Percentiles rank a stretch among this genome's conserved stretches.
phyloP scores from a whole-genome alignment of 2,113 vertebrate species.

The Oreamnos americanus region DNA sequence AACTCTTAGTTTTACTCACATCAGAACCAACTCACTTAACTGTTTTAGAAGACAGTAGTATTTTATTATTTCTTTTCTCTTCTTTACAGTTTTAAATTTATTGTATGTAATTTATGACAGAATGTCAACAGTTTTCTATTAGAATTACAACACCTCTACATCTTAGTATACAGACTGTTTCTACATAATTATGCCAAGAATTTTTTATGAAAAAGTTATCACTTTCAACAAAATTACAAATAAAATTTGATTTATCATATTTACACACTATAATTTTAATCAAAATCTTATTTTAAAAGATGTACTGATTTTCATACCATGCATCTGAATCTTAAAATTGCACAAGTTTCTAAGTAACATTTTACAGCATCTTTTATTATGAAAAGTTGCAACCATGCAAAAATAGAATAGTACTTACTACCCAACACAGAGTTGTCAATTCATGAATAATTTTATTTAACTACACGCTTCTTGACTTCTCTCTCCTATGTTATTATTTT shows the following conservation, averaged over 20 bases:
- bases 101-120: neutral
- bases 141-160: neutral
- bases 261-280: neutral
- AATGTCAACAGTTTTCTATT: neutral
- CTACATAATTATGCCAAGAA: neutral
- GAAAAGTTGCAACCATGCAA: neutral
- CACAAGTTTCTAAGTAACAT: neutral
- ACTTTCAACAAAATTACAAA: neutral
- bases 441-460: neutral
- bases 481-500: neutral
- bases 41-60: neutral
- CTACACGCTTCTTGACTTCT: neutral
- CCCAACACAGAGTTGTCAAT: neutral
- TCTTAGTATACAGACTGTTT: neutral
- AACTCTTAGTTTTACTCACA: neutral
- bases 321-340: neutral
- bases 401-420: neutral
- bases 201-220: neutral
- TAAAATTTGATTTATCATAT: neutral
- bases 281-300: neutral
- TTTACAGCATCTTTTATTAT: neutral
- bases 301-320: neutral
- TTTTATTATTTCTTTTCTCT: neutral
- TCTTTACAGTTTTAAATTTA: conserved; percentile 21
- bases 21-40: neutral